Conservation (phyloP, 2,888 invertebrate genomes). For the Spodoptera littoralis region DNA sequence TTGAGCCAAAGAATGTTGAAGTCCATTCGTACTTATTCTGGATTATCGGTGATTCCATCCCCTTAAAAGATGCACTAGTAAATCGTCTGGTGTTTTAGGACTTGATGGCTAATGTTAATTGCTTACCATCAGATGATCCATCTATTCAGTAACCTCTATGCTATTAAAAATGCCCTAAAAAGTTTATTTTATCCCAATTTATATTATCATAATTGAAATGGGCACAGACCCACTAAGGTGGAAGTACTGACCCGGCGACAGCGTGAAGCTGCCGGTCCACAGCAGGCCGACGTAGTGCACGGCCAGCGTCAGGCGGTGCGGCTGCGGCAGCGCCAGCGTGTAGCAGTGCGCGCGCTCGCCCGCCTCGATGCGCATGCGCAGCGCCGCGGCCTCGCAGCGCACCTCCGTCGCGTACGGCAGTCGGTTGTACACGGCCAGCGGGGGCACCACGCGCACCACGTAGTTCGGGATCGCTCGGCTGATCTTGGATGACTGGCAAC, state of each 20-base stretch:
- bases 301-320: conserved; percentile 84
- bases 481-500: conserved; percentile 77
- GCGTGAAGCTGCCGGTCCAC: conserved; percentile 92
- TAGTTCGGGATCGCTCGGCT: conserved; percentile 91
- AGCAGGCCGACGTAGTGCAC: conserved; percentile 91
- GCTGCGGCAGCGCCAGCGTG: conserved; percentile 89
- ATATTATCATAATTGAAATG: too few relatives aligned
- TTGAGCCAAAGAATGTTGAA: too few relatives aligned
- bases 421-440: conserved; percentile 92
- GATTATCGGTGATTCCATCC: too few relatives aligned
- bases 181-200: too few relatives aligned
- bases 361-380: conserved; percentile 90
- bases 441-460: conserved; percentile 92
- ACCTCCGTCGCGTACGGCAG: conserved; percentile 90
- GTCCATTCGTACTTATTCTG: too few relatives aligned
- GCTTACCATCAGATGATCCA: too few relatives aligned
- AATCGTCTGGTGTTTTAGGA: too few relatives aligned
- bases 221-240: too few relatives aligned
- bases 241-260: conserved; percentile 86
- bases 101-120: too few relatives aligned
- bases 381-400: conserved; percentile 52
- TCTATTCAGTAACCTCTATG: too few relatives aligned
- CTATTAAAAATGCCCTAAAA: too few relatives aligned
- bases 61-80: too few relatives aligned
- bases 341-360: conserved; percentile 92